Percentiles rank a stretch among this genome's conserved stretches.
phyloP scores from a whole-genome alignment of 2,888 invertebrate species.

The Odontomyia ornata region DNA sequence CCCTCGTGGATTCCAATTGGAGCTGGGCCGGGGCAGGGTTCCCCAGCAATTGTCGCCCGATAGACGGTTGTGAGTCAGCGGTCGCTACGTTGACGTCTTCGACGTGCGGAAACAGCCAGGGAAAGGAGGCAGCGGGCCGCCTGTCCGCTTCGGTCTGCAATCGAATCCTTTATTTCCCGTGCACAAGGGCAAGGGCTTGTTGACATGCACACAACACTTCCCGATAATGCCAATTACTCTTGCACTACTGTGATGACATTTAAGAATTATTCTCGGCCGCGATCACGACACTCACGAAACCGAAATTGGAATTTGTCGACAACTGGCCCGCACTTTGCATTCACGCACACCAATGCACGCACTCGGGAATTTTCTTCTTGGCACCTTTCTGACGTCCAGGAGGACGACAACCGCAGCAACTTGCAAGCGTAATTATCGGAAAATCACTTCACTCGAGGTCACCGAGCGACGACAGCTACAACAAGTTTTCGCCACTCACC shows the following conservation, averaged over 20 bases:
- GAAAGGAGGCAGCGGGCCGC: not conserved
- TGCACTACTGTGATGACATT: not conserved
- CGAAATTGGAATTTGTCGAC: conserved; percentile 1
- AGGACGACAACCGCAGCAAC: not conserved
- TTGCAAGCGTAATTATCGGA: not conserved
- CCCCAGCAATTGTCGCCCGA: conserved; percentile 5
- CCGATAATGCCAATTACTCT: not conserved
- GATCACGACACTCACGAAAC: not conserved
- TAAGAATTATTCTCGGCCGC: not conserved
- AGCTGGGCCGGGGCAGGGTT: conserved; percentile 7
- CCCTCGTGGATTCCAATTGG: conserved; percentile 10
- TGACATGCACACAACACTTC: not conserved
- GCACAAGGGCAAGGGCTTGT: not conserved
- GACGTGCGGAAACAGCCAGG: not conserved
- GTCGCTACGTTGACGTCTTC: conserved; percentile 13
- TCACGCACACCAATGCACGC: conserved; percentile 29
- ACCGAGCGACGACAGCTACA: not conserved
- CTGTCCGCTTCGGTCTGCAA: not conserved
- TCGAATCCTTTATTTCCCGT: not conserved
- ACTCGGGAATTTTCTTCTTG: conserved; percentile 33
- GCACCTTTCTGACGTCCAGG: conserved; percentile 21
- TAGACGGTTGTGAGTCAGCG: conserved; percentile 33
- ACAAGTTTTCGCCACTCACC: not conserved
- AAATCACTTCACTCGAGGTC: not conserved
- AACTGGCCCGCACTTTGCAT: conserved; percentile 33